These are phyloP conservation scores for Hypomecis atomaria DNA, from an alignment of 2,888 invertebrate genomes.

Conservation along the genomic window DNA sequence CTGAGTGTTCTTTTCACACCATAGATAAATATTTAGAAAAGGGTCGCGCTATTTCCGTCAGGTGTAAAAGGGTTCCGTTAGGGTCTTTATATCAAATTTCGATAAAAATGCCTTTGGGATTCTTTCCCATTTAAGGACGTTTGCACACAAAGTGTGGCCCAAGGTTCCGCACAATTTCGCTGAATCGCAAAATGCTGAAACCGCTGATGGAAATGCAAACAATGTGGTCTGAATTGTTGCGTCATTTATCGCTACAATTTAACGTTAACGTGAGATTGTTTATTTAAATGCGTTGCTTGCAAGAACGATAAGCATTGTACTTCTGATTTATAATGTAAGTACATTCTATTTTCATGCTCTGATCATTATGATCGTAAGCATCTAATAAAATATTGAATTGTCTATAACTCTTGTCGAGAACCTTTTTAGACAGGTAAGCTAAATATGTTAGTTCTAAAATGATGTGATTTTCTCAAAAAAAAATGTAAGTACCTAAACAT, in stretches of 20 bases:
- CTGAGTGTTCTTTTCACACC: constrained; percentile 5
- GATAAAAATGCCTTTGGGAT: constrained; percentile 18
- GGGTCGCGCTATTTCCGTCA: constrained; percentile 17
- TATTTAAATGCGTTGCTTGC: not conserved
- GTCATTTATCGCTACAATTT: constrained; percentile 10
- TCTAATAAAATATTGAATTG: no score
- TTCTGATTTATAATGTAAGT: not conserved
- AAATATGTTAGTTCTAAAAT: no score
- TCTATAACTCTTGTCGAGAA: no score
- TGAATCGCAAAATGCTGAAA: constrained; percentile 6
- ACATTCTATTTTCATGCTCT: not conserved
- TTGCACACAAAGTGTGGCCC: constrained; percentile 16
- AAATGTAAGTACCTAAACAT: no score
- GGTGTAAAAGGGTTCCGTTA: constrained; percentile 20
- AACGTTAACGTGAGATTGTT: constrained; percentile 2
- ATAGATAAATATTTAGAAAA: constrained; percentile 13
- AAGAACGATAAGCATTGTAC: not conserved
- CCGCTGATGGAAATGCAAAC: constrained; percentile 13
- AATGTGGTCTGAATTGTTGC: constrained; percentile 3
- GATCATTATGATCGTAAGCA: no score
- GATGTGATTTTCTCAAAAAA: no score
- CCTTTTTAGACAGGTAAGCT: no score
- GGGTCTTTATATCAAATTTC: constrained; percentile 20
- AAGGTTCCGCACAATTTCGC: constrained; percentile 11
- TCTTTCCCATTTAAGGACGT: constrained; percentile 5